Evolutionary conservation across 2,888 invertebrate genomes (phyloP).

Genomic region (Leptinotarsa haldemani): DNA sequence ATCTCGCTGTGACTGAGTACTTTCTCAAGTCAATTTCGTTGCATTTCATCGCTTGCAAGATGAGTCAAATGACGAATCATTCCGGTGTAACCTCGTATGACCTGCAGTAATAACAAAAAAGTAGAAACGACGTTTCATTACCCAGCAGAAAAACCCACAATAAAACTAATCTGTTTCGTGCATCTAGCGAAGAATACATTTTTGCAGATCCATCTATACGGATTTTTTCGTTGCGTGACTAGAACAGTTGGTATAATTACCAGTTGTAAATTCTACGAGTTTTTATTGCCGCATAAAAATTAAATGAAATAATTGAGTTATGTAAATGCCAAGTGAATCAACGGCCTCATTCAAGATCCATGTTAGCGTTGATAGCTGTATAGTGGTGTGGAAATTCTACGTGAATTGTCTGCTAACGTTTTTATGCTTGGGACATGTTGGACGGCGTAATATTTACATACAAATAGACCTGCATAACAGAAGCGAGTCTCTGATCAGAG

Average conservation of each 20-base stretch:
- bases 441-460: neutral
- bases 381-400: neutral
- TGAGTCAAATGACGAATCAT: slow-evolving; percentile 1
- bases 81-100: slow-evolving; percentile 5
- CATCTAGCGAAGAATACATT: slow-evolving; percentile 14
- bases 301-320: slow-evolving; percentile 17
- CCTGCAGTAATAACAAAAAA: slow-evolving; percentile 18
- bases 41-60: slow-evolving; percentile 9
- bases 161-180: slow-evolving; percentile 17
- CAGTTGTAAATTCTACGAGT: slow-evolving; percentile 11
- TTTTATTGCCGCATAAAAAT: slow-evolving; percentile 15
- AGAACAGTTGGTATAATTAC: slow-evolving; percentile 13
- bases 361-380: slow-evolving; percentile 4
- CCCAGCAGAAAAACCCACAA: slow-evolving; percentile 15
- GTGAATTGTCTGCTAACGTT: neutral
- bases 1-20: neutral
- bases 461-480: slow-evolving; percentile 1
- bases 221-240: slow-evolving; percentile 19
- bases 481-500: neutral
- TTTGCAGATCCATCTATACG: slow-evolving; percentile 20
- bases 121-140: slow-evolving; percentile 19
- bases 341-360: neutral
- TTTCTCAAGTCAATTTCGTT: slow-evolving; percentile 7
- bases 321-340: slow-evolving; percentile 10
- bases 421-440: neutral